Base-by-base conservation (phyloP, 2,113 vertebrate species). In the Gnathonemus longibarbis region DNA sequence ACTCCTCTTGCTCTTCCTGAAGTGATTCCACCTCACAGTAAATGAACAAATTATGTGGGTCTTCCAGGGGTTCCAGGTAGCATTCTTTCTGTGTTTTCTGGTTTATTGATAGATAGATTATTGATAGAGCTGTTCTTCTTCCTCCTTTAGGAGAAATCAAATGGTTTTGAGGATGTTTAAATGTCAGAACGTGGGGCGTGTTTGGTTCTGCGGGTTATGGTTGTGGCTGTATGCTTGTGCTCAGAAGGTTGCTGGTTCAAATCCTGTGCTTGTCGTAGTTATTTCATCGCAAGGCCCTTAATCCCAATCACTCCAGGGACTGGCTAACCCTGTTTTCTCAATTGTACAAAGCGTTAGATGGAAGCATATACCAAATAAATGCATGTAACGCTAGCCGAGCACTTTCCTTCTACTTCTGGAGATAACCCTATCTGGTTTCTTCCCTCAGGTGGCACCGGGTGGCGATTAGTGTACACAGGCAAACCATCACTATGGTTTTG, bases 401-500 rank as follows among this genome's bases (percentile, higher is more conserved):
- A 3, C 9, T 27, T n/a, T 49, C 24, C 24, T 49, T 87, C 48
- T 53, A 17, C 21, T 50, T 35, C 35, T 31, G 27, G 48, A 35
- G 31, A 53, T 27, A 31, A 53, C 13, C 4, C 46, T 2, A 21
- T 19, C 10, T 2, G 31, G 48, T 87, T 39, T 24, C 35, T 45
- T 58, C 89, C 84, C 84, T 53, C 93, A 99, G 98, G 95, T 99
- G 98, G 98, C 98, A 99, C 94, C 93, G 98, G 21, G 90, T 99
- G 21, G 98, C 97, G 0, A 96, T 99, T 94, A 98, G 98, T 0
- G 94, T 99, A 88, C 95, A 98, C 89, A 97, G 95, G 92, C 97
- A 98, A 90, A 96, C 96, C 0, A 96, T 98, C 93, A 98, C 98
- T 1, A 93, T 99, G 90, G 94, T 97, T 91, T 92, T 99, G 91